Conservation (phyloP, 2,797 vertebrate genomes). For the Cossypha niveicapilla region DNA sequence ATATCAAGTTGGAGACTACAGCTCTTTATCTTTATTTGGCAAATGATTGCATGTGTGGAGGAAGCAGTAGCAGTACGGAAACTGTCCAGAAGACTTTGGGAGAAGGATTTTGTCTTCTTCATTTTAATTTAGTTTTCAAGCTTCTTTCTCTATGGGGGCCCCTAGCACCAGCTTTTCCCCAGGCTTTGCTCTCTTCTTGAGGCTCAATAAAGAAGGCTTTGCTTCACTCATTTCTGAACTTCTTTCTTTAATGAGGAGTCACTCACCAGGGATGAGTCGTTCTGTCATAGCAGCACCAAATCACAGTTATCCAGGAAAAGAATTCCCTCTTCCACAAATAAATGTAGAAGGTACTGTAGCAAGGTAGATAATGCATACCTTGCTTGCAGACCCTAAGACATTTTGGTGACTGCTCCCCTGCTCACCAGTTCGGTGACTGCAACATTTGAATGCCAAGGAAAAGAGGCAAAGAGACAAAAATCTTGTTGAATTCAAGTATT, state of each 20-base stretch:
- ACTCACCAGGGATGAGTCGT: neutral
- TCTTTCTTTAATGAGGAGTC: neutral
- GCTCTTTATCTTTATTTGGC: neutral
- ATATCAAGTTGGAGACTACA: neutral
- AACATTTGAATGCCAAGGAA: neutral
- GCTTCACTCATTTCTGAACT: neutral
- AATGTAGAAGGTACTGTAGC: neutral
- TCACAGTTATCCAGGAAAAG: neutral
- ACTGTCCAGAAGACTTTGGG: neutral
- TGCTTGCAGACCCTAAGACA: neutral
- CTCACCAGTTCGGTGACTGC: neutral
- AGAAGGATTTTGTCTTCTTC: neutral
- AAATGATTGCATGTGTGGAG: neutral
- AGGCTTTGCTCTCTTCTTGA: neutral
- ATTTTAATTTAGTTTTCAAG: neutral
- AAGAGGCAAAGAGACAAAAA: neutral
- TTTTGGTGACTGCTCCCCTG: neutral
- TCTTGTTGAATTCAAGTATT: neutral
- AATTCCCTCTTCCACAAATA: neutral
- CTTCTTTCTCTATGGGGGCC: neutral
- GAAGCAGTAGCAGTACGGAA: neutral
- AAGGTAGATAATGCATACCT: neutral
- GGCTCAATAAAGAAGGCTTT: neutral
- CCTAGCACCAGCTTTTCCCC: neutral
- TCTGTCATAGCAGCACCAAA: neutral